phyloP scores from a whole-genome alignment of 2,797 vertebrate genomes.

The Momotus momota region DNA sequence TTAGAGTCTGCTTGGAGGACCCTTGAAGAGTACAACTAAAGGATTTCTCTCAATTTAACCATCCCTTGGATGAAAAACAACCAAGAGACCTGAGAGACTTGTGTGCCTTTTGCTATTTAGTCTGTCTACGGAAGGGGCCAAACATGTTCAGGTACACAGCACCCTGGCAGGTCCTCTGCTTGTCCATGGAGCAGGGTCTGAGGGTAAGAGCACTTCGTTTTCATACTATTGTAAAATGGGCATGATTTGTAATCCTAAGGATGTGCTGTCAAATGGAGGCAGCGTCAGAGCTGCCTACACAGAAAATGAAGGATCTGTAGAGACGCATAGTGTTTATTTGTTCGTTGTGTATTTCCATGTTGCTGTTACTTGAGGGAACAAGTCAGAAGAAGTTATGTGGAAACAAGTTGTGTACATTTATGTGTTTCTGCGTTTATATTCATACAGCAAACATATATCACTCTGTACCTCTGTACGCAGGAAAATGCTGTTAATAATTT shows the following conservation, averaged over 20 bases:
- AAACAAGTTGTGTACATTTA: not conserved
- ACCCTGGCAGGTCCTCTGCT: slow-evolving; percentile 82
- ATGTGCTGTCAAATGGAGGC: not conserved
- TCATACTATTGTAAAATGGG: not conserved
- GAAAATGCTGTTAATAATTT: not conserved
- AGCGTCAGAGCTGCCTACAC: not conserved
- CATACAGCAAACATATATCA: not conserved
- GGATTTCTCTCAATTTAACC: slow-evolving; percentile 26
- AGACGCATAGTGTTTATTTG: not conserved
- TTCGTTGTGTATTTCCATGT: not conserved
- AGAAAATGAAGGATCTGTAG: not conserved
- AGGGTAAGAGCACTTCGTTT: slow-evolving; percentile 75
- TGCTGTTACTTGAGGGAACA: not conserved
- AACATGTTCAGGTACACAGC: slow-evolving; percentile 82
- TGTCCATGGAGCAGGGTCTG: slow-evolving; percentile 78
- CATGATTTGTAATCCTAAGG: not conserved
- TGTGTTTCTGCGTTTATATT: not conserved
- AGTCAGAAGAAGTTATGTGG: not conserved
- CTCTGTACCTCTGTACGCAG: not conserved
- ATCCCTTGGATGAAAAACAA: slow-evolving; percentile 33
- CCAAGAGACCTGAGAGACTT: not conserved
- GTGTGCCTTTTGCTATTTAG: slow-evolving; percentile 54
- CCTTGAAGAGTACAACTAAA: not conserved
- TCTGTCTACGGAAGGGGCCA: slow-evolving; percentile 47
- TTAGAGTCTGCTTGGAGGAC: not conserved